Evolutionary conservation across 2,797 vertebrate genomes (phyloP).

Genomic region (Pyrocephalus nanus): DNA sequence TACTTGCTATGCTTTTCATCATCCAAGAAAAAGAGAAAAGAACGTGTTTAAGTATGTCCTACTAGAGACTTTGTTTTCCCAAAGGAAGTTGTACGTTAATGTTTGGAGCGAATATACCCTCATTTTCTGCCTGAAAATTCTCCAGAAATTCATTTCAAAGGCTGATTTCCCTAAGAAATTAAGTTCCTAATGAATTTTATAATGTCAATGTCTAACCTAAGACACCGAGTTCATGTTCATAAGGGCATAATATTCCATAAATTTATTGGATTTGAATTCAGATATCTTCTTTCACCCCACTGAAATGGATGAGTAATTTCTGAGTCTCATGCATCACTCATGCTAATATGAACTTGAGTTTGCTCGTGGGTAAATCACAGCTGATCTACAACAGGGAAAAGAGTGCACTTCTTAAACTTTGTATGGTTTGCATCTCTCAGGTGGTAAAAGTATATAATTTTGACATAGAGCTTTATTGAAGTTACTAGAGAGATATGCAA

Average conservation of each 20-base stretch:
- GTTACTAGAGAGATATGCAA: not conserved
- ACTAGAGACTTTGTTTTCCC: not conserved
- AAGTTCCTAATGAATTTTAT: not conserved
- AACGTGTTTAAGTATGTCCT: not conserved
- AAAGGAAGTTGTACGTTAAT: not conserved
- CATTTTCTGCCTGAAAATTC: not conserved
- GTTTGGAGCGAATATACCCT: not conserved
- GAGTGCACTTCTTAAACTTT: not conserved
- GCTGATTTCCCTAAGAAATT: not conserved
- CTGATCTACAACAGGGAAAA: not conserved
- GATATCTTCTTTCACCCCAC: fast-evolving
- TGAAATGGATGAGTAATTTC: not conserved
- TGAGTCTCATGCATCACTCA: not conserved
- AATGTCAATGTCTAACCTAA: not conserved
- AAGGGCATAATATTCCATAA: not conserved
- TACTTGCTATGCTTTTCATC: not conserved
- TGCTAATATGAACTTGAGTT: not conserved
- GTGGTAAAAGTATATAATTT: not conserved
- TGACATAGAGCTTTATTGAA: not conserved
- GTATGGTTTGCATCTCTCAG: not conserved
- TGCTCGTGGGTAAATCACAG: not conserved
- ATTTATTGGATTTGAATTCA: not conserved
- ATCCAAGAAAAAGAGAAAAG: not conserved
- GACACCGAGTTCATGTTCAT: not conserved
- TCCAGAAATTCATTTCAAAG: not conserved